A percentile compares a stretch with the other conserved stretches of the same genome.
Conservation (phyloP, 1,140 invertebrate species). For the Planococcus citri region DNA sequence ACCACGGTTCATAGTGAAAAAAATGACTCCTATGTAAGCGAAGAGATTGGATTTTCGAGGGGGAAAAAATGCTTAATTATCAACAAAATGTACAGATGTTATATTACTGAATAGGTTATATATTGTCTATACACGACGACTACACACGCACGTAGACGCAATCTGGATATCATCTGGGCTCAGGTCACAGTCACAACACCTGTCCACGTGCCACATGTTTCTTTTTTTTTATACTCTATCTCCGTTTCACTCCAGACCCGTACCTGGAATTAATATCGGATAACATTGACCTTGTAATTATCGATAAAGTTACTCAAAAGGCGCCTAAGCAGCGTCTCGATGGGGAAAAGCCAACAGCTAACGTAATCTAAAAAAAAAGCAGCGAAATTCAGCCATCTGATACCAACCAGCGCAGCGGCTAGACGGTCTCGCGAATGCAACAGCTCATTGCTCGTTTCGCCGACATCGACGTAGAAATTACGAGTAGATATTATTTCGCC, state of each 20-base stretch:
- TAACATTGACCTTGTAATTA: slow-evolving; percentile 20
- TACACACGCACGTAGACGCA: background rate
- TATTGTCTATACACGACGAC: background rate
- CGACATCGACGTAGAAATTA: too few species aligned
- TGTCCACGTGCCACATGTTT: slow-evolving; percentile 18
- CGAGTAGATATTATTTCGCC: too few species aligned
- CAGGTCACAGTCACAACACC: slow-evolving; percentile 13
- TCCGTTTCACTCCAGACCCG: background rate
- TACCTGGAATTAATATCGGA: background rate
- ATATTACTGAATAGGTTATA: background rate
- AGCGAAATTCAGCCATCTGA: too few species aligned
- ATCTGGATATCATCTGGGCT: slow-evolving; percentile 19
- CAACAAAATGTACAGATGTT: background rate
- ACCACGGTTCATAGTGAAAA: background rate
- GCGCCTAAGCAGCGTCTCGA: background rate
- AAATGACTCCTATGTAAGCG: too few species aligned
- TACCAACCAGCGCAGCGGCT: too few species aligned
- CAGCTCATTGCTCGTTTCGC: too few species aligned
- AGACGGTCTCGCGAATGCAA: too few species aligned
- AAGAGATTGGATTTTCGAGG: background rate
- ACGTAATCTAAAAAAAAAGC: too few species aligned
- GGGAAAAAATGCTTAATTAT: background rate
- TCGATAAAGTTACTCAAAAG: background rate
- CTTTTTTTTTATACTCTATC: slow-evolving; percentile 3
- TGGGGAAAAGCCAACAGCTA: background rate